Base-by-base conservation (phyloP, 92 coral and sea anemone genomes). In the Actinostola sp. region DNA sequence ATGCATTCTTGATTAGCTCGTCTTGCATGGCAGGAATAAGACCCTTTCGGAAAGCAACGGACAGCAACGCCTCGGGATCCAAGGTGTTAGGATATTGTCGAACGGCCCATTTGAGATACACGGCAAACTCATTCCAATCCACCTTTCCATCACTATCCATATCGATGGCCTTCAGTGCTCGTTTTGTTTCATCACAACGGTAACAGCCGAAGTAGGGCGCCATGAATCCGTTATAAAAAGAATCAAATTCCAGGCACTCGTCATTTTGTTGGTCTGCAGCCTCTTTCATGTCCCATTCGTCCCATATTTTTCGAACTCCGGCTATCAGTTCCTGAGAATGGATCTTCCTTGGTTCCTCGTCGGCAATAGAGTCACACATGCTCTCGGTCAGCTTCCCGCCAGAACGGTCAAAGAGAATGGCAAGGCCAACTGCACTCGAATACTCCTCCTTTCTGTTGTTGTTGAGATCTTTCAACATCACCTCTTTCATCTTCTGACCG, bases 11-110 rank as follows among this genome's bases (percentile, higher is more conserved):
- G n/a, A n/a, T n/a, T 34, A 72, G 51, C 46, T 79, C 85, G 61
- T 89, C 95, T 36, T 82, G 95, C 95, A 89, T 89, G 59, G 96
- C 91, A 26, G 96, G 96, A 31, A 89, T 75, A 52, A 89, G 83
- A 11, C 96, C 96, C 71, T 86, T 79, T 16, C 77, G 63, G 72
- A 78, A 78, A 49, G 79, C 71, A 44, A 46, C 42, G 1, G 70
- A 62, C 44, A 73, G 27, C 61, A 73, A 60, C 29, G 43, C 50
- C 25, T 73, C 79, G 31, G 70, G 57, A 73, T 61, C 68, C 29
- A 27, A 45, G 33, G 66, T 60, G 33, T 73, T 19, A 17, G 79
- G 79, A 29, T 73, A 73, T 42, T 73, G 60, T 27, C 61, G 70
- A 33, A 60, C 32, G 21, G 79, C 79, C 79, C 79, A 73, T 24